phyloP scores from a whole-genome alignment of 2,888 invertebrate species.

The Sphinx pinastri region DNA sequence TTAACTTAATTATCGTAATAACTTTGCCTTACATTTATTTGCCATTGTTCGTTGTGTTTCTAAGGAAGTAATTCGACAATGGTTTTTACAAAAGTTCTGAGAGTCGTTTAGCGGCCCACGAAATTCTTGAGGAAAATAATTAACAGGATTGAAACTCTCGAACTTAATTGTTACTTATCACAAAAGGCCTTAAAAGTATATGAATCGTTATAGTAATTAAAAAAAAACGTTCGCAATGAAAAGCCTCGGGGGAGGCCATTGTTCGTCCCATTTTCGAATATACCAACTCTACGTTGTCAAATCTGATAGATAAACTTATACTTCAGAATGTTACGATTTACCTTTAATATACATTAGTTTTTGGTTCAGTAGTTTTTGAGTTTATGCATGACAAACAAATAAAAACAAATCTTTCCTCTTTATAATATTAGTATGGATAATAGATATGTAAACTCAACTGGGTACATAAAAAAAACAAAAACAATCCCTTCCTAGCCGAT shows the following conservation, averaged over 20 bases:
- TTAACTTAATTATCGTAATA: not conserved
- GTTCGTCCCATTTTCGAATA: slow-evolving; percentile 31
- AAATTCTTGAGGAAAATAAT: slow-evolving; percentile 61
- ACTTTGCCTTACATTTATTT: slow-evolving; percentile 5
- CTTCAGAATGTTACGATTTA: too few relatives aligned
- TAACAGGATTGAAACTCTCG: slow-evolving; percentile 62
- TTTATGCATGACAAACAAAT: too few relatives aligned
- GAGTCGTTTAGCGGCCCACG: slow-evolving; percentile 40
- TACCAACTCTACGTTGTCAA: not conserved
- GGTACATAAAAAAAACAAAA: too few relatives aligned
- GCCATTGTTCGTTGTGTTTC: slow-evolving; percentile 36
- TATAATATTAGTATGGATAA: too few relatives aligned
- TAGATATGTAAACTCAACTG: too few relatives aligned
- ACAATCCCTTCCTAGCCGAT: too few relatives aligned
- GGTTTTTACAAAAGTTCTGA: slow-evolving; percentile 48
- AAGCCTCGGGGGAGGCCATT: slow-evolving; percentile 40
- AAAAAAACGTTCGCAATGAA: slow-evolving; percentile 37
- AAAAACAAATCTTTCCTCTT: too few relatives aligned
- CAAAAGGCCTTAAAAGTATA: slow-evolving; percentile 52
- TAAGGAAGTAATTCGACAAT: slow-evolving; percentile 47
- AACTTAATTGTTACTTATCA: slow-evolving; percentile 46
- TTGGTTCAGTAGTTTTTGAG: too few relatives aligned
- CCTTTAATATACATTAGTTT: too few relatives aligned
- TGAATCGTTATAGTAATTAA: slow-evolving; percentile 58
- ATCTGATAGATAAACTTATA: not conserved